phyloP scores from a whole-genome alignment of 2,888 invertebrate genomes.

The Leptinotarsa tumamoca region DNA sequence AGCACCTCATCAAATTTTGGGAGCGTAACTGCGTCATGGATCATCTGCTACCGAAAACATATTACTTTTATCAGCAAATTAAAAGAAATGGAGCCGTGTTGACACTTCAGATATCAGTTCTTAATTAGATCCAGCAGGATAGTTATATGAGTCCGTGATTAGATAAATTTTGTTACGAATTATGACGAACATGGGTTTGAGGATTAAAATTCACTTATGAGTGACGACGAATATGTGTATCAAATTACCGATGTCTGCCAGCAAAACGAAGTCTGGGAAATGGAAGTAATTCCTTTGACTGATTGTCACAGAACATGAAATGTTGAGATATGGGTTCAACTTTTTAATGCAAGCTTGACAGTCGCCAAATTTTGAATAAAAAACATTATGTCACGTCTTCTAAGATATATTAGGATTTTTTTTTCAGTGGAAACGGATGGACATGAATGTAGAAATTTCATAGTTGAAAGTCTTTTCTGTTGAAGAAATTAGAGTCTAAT shows the following conservation, averaged over 20 bases:
- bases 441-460: no score
- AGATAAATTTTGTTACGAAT: not conserved
- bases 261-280: not conserved
- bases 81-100: conserved; percentile 11
- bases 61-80: conserved; percentile 11
- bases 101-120: conserved; percentile 13
- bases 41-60: conserved; percentile 14
- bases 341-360: no score
- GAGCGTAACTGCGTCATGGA: not conserved
- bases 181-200: not conserved
- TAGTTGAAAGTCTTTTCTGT: no score
- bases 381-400: no score
- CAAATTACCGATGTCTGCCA: not conserved
- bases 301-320: not conserved
- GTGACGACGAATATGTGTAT: not conserved
- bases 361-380: no score
- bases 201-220: conserved; percentile 5
- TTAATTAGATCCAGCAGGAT: conserved; percentile 10
- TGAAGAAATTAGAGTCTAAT: no score
- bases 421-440: no score
- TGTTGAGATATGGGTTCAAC: no score
- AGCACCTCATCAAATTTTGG: conserved; percentile 11
- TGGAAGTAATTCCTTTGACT: not conserved
- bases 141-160: conserved; percentile 7
- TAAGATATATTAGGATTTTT: no score